Evolutionary conservation across 1,140 invertebrate species (phyloP).

Genomic region (Eueides isabella): DNA sequence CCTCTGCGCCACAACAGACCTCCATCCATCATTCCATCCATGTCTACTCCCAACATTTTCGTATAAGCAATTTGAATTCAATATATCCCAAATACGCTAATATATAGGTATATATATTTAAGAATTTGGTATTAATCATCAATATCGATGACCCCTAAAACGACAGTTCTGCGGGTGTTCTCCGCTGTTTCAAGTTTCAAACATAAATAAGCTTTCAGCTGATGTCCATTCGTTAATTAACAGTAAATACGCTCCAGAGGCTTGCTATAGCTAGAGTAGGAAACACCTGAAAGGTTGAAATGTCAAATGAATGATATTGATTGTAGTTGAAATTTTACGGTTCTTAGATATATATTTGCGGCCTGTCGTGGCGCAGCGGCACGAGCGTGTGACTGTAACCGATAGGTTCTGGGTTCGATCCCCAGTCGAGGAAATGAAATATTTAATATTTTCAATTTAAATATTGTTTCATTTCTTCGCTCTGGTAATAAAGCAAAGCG

Average conservation of each 20-base stretch:
- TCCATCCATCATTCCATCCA: too few species aligned
- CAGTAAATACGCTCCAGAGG: constrained; percentile 14
- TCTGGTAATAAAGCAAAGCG: too few species aligned
- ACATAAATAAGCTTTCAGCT: constrained; percentile 22
- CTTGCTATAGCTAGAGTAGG: not conserved
- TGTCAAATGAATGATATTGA: not conserved
- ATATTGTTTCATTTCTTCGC: too few species aligned
- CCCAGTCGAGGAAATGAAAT: too few species aligned
- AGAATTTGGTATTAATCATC: not conserved
- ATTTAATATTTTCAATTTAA: too few species aligned
- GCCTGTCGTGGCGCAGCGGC: too few species aligned
- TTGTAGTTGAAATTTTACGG: not conserved
- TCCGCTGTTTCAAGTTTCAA: not conserved
- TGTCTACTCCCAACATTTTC: not conserved
- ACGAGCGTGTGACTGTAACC: too few species aligned
- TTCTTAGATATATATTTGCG: not conserved
- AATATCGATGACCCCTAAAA: not conserved
- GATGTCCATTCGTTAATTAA: constrained; percentile 28
- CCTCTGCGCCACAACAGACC: too few species aligned
- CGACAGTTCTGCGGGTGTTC: not conserved
- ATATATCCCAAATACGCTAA: not conserved
- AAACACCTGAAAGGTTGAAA: constrained; percentile 3
- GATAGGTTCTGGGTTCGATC: too few species aligned
- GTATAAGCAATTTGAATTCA: not conserved
- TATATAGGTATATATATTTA: not conserved